phyloP scores from a whole-genome alignment of 2,888 invertebrate genomes.

The Cryptus viduatorius region DNA sequence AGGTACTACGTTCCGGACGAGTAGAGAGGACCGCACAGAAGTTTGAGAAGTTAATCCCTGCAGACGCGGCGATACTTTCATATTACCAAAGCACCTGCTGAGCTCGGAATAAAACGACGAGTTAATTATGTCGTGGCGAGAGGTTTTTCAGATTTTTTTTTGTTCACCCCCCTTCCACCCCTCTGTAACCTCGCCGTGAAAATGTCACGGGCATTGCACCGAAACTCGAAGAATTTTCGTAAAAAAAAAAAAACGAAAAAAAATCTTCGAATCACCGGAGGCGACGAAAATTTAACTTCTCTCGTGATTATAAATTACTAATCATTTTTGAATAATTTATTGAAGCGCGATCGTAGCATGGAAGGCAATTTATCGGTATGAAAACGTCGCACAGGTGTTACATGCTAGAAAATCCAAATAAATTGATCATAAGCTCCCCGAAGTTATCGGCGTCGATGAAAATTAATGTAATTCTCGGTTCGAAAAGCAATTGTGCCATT shows the following conservation, averaged over 20 bases:
- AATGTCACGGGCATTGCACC: neutral
- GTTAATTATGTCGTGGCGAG: slow-evolving; percentile 78
- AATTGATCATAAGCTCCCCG: neutral
- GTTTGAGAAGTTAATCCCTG: slow-evolving; percentile 81
- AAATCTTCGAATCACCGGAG: neutral
- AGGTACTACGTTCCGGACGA: slow-evolving; percentile 46
- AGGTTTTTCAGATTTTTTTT: slow-evolving; percentile 29
- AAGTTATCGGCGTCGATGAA: neutral
- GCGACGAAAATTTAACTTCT: neutral
- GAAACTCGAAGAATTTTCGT: neutral
- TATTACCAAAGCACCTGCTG: slow-evolving; percentile 77
- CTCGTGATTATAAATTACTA: neutral
- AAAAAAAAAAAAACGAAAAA: neutral
- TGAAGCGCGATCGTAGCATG: neutral
- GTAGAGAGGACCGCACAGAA: slow-evolving; percentile 73
- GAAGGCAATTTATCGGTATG: neutral
- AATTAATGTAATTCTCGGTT: slow-evolving; percentile 5
- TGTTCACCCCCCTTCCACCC: neutral
- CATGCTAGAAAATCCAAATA: neutral
- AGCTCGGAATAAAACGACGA: slow-evolving; percentile 76
- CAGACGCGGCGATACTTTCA: slow-evolving; percentile 79
- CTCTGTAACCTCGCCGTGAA: neutral
- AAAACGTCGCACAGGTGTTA: neutral
- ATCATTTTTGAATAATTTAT: slow-evolving; percentile 1
- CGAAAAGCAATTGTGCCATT: neutral